Evolutionary conservation across 2,888 invertebrate species (phyloP).

Genomic region (Heteromurus nitidus): DNA sequence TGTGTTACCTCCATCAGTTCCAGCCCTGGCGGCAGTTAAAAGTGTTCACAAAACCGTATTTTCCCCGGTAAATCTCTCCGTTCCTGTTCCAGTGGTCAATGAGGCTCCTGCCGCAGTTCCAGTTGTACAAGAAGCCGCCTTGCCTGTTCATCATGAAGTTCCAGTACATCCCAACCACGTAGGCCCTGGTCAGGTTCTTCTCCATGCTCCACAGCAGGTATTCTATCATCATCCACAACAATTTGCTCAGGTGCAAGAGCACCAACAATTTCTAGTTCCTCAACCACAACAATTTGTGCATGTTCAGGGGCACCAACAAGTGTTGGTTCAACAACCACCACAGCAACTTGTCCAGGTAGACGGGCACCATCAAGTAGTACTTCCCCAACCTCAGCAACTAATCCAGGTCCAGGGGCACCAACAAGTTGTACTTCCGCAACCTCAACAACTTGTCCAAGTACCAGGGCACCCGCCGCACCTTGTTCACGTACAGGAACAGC

Average conservation of each 20-base stretch:
- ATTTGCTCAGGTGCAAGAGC: neutral
- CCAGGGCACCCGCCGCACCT: neutral
- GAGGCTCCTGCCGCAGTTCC: too few relatives aligned
- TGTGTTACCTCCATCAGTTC: constrained; percentile 12
- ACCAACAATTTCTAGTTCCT: neutral
- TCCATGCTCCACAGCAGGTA: neutral
- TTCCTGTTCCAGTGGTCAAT: too few relatives aligned
- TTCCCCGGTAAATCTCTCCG: constrained; percentile 23
- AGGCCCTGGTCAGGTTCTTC: neutral
- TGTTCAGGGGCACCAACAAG: neutral
- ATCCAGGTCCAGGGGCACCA: neutral
- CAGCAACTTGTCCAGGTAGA: constrained; percentile 4
- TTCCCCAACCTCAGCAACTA: neutral
- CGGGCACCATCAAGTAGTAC: neutral
- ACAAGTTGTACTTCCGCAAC: too few relatives aligned
- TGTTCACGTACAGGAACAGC: too few relatives aligned
- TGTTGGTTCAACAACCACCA: neutral
- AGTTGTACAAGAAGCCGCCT: neutral
- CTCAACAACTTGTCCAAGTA: constrained; percentile 12
- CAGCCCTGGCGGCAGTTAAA: constrained; percentile 26
- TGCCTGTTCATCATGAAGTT: neutral
- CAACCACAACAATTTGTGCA: constrained; percentile 10
- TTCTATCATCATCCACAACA: neutral
- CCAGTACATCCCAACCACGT: neutral
- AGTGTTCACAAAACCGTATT: constrained; percentile 32